phyloP scores from a whole-genome alignment of 2,888 invertebrate species.

The Eugnorisma glareosa region DNA sequence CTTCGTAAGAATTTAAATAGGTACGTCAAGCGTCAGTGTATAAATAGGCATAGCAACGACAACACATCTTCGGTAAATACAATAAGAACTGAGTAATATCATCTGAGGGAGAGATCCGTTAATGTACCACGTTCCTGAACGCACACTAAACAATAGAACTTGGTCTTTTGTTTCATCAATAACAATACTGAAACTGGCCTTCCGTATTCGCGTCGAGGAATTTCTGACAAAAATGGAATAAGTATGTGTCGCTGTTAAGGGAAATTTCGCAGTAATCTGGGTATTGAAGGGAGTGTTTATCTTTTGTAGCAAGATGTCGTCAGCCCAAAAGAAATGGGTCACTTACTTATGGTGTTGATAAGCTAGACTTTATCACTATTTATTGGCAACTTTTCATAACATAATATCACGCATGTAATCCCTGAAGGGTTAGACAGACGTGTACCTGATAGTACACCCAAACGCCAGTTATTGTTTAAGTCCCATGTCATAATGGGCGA shows the following conservation, averaged over 20 bases:
- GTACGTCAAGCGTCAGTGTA: neutral
- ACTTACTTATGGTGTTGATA: conserved; percentile 44
- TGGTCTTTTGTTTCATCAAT: conserved; percentile 51
- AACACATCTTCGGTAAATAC: conserved; percentile 41
- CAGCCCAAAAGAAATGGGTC: conserved; percentile 46
- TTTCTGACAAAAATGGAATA: conserved; percentile 7
- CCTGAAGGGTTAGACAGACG: too few relatives aligned
- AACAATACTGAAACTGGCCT: conserved; percentile 31
- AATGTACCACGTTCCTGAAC: conserved; percentile 44
- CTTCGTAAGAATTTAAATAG: conserved; percentile 6
- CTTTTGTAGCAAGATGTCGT: conserved; percentile 43
- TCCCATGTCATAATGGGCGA: too few relatives aligned
- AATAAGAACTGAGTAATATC: conserved; percentile 54
- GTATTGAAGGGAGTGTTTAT: conserved; percentile 41
- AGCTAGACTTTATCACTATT: conserved; percentile 28
- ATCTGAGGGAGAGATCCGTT: conserved; percentile 42
- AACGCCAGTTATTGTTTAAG: too few relatives aligned
- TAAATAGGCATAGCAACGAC: conserved; percentile 11
- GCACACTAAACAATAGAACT: conserved; percentile 49
- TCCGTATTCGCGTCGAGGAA: conserved; percentile 4
- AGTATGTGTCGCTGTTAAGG: conserved; percentile 31
- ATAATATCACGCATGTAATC: too few relatives aligned
- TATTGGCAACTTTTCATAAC: conserved; percentile 14
- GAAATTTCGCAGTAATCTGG: conserved; percentile 36
- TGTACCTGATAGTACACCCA: too few relatives aligned